Base-by-base conservation (phyloP, 2,113 vertebrate genomes). In the Ceratotherium simum region DNA sequence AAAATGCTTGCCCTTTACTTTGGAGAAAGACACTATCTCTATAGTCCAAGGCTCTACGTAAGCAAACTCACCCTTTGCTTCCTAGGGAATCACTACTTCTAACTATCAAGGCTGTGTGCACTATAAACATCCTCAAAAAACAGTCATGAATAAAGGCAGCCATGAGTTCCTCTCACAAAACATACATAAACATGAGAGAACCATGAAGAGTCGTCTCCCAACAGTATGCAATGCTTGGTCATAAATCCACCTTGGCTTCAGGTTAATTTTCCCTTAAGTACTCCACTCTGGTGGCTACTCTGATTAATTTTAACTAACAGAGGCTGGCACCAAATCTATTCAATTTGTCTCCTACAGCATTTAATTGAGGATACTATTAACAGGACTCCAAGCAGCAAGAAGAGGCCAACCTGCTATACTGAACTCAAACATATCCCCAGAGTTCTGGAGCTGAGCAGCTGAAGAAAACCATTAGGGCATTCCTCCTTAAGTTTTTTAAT, bases 401-500 rank as follows among this genome's bases (percentile, higher is more conserved):
- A 85, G 13, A 95, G 14, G 13, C 12, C 73, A 92, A 60, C 20
- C 6, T 67, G 11, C 5, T 73, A 21, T 82, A 58, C 20, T 85
- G 51, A 93, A 70, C 10, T 73, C 64, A 91, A 91, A 42, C 33
- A 33, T 56, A 72, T 64, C 1, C 42, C 64, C 7, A 20, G 65
- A 56, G 46, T 36, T 95, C 62, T 89, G 16, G 1, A 29, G 7
- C 13, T 2, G 58, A 72, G 13, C 33, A 83, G 10, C 25, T 65
- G 4, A 76, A 36, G 48, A 82, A 92, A 78, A 46, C 36, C 42
- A 36, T 27, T 3, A 29, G 7, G 18, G 17, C 23, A 86, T 75
- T 75, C 60, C n/a, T 82, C 23, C 60, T 64, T 95, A 84, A 60
- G 31, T 51, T 84, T 96, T 89, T 78, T 54, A 91, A 79, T 64